Evolutionary conservation across 2,113 vertebrate genomes (phyloP), one percentile per base, ranked within the genome.

Genomic region (Axis porcinus): DNA sequence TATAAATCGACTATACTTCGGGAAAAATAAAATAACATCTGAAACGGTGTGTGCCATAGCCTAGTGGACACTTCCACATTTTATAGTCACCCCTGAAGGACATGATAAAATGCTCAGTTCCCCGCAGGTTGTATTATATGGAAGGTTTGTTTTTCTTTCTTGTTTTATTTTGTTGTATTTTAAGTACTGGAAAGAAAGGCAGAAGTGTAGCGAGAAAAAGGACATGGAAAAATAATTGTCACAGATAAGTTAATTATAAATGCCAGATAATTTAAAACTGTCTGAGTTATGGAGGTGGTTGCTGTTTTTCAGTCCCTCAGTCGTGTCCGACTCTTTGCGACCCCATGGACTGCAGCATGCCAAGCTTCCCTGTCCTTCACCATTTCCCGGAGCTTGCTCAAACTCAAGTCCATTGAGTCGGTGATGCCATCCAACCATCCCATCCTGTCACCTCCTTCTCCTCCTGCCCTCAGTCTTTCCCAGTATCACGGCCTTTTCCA

Each of bases 1-100:
- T 54, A n/a, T n/a, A 54, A 23, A 54, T n/a, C 11, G 1, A 54
- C 30, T 82, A 14, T 23, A 54, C 19, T 54, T 82, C 1, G 1
- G 50, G 21, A 25, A 82, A 25, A 82, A 82, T 54, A 82, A 82
- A 67, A 28, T 17, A 30, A 50, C 28, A 57, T 33, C 52, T 54
- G 87, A 47, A 86, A 64, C 13, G 6, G 6, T 33, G 36, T 10
- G 7, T 98, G 93, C 76, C 91, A 45, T 87, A 93, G 95, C 97
- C 83, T 57, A 95, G 92, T 81, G 95, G 93, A 91, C 97, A 92
- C 79, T 55, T 16, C 30, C 95, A 62, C 55, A 11, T 97, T 98
- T 98, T 87, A 88, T 89, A 96, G 76, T 96, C 78, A 57, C 50
- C 94, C 67, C 0, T 1, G 6, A 55, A 21, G 10, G 50, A 64